Evolutionary conservation across 2,888 invertebrate species (phyloP).

Genomic region (Zaprionus obscuricornis): DNA sequence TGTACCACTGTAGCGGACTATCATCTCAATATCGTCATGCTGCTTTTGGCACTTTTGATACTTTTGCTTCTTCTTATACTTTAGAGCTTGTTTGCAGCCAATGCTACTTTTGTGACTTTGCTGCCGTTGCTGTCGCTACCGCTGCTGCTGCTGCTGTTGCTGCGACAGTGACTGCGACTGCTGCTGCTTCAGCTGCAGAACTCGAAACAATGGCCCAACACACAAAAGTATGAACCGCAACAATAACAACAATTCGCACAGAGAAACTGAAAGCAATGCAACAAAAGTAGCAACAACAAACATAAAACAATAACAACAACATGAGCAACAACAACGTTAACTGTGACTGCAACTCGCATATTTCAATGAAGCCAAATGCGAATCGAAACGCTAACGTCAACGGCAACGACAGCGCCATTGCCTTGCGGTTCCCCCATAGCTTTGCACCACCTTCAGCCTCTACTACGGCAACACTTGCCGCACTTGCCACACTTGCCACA

Average conservation of each 20-base stretch:
- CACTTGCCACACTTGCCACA: conserved; percentile 16
- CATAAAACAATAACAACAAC: too few relatives aligned
- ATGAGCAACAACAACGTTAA: conserved; percentile 34
- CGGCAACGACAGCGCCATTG: background rate
- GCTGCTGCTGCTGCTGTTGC: conserved; percentile 23
- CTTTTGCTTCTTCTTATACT: conserved; percentile 50
- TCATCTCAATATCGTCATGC: conserved; percentile 20
- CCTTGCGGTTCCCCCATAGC: background rate
- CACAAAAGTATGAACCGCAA: conserved; percentile 70
- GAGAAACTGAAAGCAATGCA: conserved; percentile 54
- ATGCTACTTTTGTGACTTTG: conserved; percentile 41
- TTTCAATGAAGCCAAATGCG: conserved; percentile 59
- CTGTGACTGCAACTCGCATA: conserved; percentile 36
- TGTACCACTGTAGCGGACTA: conserved; percentile 21
- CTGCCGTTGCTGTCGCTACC: conserved; percentile 35
- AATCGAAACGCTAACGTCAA: conserved; percentile 54
- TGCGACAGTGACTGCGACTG: conserved; percentile 10
- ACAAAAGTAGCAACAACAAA: too few relatives aligned
- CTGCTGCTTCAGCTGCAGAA: conserved; percentile 30
- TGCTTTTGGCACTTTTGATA: conserved; percentile 51
- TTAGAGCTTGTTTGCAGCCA: conserved; percentile 48
- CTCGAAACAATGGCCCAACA: conserved; percentile 62
- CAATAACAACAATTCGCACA: conserved; percentile 53
- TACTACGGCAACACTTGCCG: background rate
- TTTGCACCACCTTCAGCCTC: background rate